Percentiles rank a stretch among this genome's conserved stretches.
Conservation (phyloP, 2,888 invertebrate species). For the Synanthedon vespiformis region DNA sequence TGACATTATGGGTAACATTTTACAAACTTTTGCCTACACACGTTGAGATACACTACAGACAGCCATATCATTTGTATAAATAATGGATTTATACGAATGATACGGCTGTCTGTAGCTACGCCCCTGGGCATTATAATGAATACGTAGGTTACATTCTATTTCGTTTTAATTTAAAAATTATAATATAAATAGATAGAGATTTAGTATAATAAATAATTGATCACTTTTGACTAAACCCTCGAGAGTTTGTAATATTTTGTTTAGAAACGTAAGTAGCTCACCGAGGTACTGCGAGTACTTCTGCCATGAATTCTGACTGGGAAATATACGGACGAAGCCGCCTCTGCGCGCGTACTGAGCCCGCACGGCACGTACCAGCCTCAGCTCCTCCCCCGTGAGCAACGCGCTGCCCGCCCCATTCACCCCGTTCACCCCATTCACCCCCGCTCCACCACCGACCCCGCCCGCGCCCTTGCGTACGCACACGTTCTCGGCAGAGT, state of each 20-base stretch:
- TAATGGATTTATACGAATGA: too few relatives aligned
- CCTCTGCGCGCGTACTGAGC: slow-evolving; percentile 86
- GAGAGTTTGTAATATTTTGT: not conserved
- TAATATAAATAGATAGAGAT: too few relatives aligned
- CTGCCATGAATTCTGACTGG: slow-evolving; percentile 89
- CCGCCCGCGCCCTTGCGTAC: slow-evolving; percentile 27
- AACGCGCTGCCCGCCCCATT: slow-evolving; percentile 14
- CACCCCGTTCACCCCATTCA: slow-evolving; percentile 20
- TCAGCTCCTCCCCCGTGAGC: slow-evolving; percentile 81
- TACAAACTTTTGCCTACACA: too few relatives aligned
- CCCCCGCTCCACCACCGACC: slow-evolving; percentile 34
- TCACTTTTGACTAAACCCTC: too few relatives aligned
- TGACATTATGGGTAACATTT: too few relatives aligned
- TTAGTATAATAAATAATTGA: too few relatives aligned
- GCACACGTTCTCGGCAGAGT: slow-evolving; percentile 77
- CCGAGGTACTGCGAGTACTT: slow-evolving; percentile 83
- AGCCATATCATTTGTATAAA: too few relatives aligned
- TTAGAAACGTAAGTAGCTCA: slow-evolving; percentile 19
- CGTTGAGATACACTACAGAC: too few relatives aligned
- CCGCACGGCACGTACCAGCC: slow-evolving; percentile 79
- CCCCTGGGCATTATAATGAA: too few relatives aligned
- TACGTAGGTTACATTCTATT: too few relatives aligned
- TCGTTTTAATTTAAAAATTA: too few relatives aligned
- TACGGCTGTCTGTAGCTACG: too few relatives aligned
- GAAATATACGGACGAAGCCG: slow-evolving; percentile 92